A percentile compares a stretch with the other conserved stretches of the same genome.
These are phyloP conservation scores for Forbesichthys papilliferus DNA, from an alignment of 2,113 vertebrate species.

Conservation along the genomic window DNA sequence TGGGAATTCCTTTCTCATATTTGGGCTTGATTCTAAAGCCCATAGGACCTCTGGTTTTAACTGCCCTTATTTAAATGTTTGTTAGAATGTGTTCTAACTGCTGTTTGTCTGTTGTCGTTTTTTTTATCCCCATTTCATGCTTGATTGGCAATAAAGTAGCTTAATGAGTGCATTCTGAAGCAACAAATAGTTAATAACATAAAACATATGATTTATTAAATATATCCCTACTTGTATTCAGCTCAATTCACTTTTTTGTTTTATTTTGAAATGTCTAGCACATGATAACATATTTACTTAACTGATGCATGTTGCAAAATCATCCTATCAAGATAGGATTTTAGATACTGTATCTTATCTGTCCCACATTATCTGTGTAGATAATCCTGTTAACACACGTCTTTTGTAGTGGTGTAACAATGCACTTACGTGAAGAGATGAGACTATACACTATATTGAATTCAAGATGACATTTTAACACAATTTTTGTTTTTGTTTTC, in stretches of 20 bases:
- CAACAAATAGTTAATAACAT: slow-evolving; percentile 35
- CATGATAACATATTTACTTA: slow-evolving; percentile 19
- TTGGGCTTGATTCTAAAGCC: not conserved
- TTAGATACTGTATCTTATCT: not conserved
- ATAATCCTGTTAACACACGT: not conserved
- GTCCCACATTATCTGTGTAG: slow-evolving; percentile 13
- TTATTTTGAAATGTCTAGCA: not conserved
- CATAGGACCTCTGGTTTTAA: slow-evolving; percentile 19
- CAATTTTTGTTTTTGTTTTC: no score
- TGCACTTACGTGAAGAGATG: no score
- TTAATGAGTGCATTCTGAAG: slow-evolving; percentile 38
- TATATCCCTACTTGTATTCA: slow-evolving; percentile 15
- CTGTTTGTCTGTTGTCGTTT: slow-evolving; percentile 19
- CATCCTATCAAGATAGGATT: no score
- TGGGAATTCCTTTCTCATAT: not conserved
- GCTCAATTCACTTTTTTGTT: slow-evolving; percentile 33
- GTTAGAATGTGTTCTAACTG: slow-evolving; percentile 3
- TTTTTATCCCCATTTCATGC: slow-evolving; percentile 16
- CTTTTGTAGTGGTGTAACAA: no score
- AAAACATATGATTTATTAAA: slow-evolving; percentile 42
- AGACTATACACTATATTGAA: no score
- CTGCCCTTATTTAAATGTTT: slow-evolving; percentile 41
- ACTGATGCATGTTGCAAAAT: no score
- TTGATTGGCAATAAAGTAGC: not conserved
- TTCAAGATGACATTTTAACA: no score